Base-by-base conservation (phyloP, 2,113 vertebrate species). In the Platichthys flesus region DNA sequence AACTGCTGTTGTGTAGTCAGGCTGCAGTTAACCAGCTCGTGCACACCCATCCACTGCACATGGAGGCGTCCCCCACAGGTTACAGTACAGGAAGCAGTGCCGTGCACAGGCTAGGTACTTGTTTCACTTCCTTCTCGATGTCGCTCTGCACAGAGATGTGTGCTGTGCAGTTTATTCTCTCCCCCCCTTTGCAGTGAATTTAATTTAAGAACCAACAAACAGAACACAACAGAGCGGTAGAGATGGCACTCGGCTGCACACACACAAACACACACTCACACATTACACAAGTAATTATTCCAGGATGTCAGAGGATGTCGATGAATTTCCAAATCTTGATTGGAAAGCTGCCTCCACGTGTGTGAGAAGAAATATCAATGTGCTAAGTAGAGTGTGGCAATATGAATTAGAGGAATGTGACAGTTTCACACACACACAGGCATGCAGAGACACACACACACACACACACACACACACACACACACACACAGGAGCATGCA, bases 121-220 rank as follows among this genome's bases (percentile, higher is more conserved):
- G 28, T 77, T 75, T 87, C 85, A 81, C 12, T 90, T 88, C 82
- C 82, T 82, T 1, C 80, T 88, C 54, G 18, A 51, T 73, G 55
- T 63, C n/a, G 55, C 74, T 59, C 51, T 24, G 60, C 71, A 42
- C 63, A 31, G 76, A 14, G 23, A 37, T 37, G 35, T 37, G 35
- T 37, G 9, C 35, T 37, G 35, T 37, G 35, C 26, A 21, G 16
- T 23, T 9, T 2, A 8, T 28, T 9, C 28, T 52, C 71, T 64
- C 28, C 66, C 61, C 66, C 61, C 61, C 47, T 62, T 79, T 74
- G 74, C 61, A 74, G 51, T 51, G 60, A 64, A 81, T 74, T 83
- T 65, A 67, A 86, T 79, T 86, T 78, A 64, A 83, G 6, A 73
- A 62, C 21, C 79, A 78, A 62, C 71, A 71, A 74, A 76, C 64